These are phyloP conservation scores for Cariama cristata DNA, from an alignment of 2,113 vertebrate species.

Conservation along the genomic window DNA sequence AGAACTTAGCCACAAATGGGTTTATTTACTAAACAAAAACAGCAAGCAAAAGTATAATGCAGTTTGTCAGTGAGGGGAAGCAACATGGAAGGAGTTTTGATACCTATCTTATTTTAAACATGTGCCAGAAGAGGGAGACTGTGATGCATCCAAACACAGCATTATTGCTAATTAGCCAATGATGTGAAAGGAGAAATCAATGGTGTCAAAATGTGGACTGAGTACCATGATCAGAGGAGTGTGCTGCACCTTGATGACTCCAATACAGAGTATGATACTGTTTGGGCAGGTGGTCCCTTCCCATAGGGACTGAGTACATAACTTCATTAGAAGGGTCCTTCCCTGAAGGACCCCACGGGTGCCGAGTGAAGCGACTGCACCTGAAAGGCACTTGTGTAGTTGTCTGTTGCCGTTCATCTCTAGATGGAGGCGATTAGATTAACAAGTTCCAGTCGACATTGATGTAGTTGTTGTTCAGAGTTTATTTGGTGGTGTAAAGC, in stretches of 20 bases:
- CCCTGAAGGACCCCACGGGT: neutral
- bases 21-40: neutral
- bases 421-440: neutral
- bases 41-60: neutral
- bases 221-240: neutral
- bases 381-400: neutral
- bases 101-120: neutral
- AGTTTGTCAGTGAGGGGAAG: accelerated
- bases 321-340: neutral
- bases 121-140: neutral
- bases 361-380: neutral
- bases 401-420: neutral
- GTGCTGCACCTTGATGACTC: neutral
- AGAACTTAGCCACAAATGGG: neutral
- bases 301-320: neutral
- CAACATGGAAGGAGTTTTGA: neutral
- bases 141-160: neutral
- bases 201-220: neutral
- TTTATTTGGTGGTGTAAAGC: neutral
- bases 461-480: neutral
- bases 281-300: neutral
- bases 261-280: neutral
- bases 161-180: neutral
- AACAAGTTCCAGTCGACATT: neutral
- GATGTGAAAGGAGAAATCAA: neutral